Base-by-base conservation (phyloP, 1,140 invertebrate genomes). In the Drosophila melanica region DNA sequence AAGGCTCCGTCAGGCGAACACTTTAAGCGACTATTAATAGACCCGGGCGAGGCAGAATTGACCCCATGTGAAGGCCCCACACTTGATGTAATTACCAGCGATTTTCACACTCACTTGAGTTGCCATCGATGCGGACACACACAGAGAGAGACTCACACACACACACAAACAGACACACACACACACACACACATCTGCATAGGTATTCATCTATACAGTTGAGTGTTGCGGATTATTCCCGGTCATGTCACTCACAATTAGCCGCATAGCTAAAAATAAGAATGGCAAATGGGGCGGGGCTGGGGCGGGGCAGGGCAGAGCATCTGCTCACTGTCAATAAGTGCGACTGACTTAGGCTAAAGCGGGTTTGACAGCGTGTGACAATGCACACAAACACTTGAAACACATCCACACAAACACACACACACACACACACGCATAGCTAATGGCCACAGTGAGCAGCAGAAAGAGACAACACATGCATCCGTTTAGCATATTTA, bases 51-150 rank as follows among this genome's bases (percentile, higher is more conserved):
- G 10, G 41, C 42, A 3, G 18, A 65, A n/a, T 45, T 55, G 59
- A 64, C 48, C 33, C 16, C 42, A 10, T 14, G 30, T 18, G 30
- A 7, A 27, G 11, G 12, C 14, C 30, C 47, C 65, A 62, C 51
- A 57, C 35, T 45, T 73, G 23, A 58, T 35, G 35, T 77, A 70
- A 75, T 79, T 60, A 45, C 53, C 47, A 72, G 67, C 60, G 66
- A 79, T 77, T 86, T 86, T 89, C 73, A 81, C 82, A 82, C 79
- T 79, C 84, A 81, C 82, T 89, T 87, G 82, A 71, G 64, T 48
- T 64, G 68, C 81, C 81, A 84, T 80, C 75, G 71, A 73, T 72
- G 79, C 74, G 71, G 51, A 57, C 62, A 63, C 66, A 57, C 23
- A 63, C 27, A 47, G 10, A 27, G 11, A 57, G 47, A 66, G 18